Conservation (phyloP, 92 coral and sea anemone genomes). For the Parazoanthus darwini region DNA sequence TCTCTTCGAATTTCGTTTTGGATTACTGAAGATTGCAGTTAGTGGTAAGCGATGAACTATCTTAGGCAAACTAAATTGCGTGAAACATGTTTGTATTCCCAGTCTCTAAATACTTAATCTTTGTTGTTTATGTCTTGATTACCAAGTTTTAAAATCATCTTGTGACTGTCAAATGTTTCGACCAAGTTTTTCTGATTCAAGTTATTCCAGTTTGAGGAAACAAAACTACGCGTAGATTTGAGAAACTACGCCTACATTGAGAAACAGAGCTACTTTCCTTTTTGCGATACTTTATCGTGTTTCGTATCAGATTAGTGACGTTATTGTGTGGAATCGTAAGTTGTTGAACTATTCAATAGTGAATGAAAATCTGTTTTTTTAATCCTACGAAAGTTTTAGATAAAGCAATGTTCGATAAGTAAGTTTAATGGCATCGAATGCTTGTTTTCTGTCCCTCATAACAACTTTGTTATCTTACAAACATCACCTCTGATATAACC, state of each 20-base stretch:
- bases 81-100: background rate
- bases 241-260: too few species aligned
- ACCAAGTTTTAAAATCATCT: background rate
- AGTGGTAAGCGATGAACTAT: slow-evolving; percentile 8
- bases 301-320: background rate
- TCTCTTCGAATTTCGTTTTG: slow-evolving; percentile 6
- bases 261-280: background rate
- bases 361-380: too few species aligned
- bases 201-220: background rate
- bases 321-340: background rate
- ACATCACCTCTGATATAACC: too few species aligned
- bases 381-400: too few species aligned
- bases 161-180: background rate
- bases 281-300: background rate
- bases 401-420: too few species aligned
- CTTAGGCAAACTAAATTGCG: background rate
- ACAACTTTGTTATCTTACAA: too few species aligned
- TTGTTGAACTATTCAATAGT: too few species aligned
- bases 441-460: too few species aligned
- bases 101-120: slow-evolving; percentile 3
- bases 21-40: background rate
- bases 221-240: too few species aligned
- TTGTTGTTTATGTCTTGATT: background rate
- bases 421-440: too few species aligned
- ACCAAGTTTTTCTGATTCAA: background rate